Evolutionary conservation across 1,140 invertebrate genomes (phyloP).

Genomic region (Aphelinus atriplicis): DNA sequence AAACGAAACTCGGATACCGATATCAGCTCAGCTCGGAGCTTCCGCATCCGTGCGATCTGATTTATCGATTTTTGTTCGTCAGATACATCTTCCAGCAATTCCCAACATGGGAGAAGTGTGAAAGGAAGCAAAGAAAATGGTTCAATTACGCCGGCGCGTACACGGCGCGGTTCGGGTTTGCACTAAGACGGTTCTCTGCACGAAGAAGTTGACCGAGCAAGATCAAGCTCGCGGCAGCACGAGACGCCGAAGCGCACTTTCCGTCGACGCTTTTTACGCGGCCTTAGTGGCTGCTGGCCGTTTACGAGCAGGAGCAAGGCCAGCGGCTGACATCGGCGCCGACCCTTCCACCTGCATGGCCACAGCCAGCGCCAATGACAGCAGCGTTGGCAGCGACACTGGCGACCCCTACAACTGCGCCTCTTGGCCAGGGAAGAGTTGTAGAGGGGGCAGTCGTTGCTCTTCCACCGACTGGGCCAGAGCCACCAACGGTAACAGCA

Average conservation of each 20-base stretch:
- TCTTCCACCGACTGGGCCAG: constrained; percentile 32
- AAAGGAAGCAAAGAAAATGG: constrained; percentile 22
- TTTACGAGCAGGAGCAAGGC: neutral
- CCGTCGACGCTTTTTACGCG: constrained; percentile 23
- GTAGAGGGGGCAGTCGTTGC: neutral
- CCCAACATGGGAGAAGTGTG: constrained; percentile 1
- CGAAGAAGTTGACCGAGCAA: constrained; percentile 15
- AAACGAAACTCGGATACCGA: too few species aligned
- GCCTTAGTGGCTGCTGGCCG: neutral
- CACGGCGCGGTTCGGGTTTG: neutral
- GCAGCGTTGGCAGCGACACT: constrained; percentile 16
- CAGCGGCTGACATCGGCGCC: neutral
- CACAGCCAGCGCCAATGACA: constrained; percentile 41
- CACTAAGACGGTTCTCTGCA: constrained; percentile 21
- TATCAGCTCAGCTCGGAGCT: too few species aligned
- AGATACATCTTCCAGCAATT: neutral
- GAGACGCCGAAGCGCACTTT: constrained; percentile 23
- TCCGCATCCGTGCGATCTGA: neutral
- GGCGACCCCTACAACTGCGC: neutral
- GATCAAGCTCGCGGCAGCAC: constrained; percentile 13
- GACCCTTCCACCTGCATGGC: constrained; percentile 40
- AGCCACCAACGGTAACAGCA: constrained; percentile 31
- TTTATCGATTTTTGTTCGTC: neutral
- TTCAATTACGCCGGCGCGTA: neutral
- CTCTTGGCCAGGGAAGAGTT: neutral